Conservation (phyloP, 1,140 invertebrate species). For the Trialeurodes vaporariorum region DNA sequence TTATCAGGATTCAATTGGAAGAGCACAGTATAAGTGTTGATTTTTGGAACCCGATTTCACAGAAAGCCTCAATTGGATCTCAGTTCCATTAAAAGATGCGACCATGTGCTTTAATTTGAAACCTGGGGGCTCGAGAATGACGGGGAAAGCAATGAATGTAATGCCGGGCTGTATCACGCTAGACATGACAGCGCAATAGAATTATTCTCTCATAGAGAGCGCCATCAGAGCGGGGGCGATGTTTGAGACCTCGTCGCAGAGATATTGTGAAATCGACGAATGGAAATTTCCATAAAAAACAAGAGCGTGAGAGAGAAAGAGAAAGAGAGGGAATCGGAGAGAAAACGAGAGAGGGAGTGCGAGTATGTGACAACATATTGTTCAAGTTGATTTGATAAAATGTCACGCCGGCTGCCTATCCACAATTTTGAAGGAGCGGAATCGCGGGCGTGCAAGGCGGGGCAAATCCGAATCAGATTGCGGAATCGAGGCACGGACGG, state of each 20-base stretch:
- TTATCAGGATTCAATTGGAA: too few relatives aligned
- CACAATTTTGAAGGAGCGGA: too few relatives aligned
- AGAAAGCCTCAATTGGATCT: too few relatives aligned
- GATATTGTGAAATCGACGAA: neutral
- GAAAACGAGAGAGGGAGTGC: neutral
- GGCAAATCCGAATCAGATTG: too few relatives aligned
- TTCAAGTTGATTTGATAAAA: neutral
- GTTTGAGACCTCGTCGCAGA: neutral
- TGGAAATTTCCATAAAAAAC: neutral
- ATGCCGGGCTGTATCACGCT: neutral
- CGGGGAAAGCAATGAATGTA: neutral
- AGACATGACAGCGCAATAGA: neutral
- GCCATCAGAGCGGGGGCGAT: neutral
- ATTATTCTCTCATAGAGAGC: too few relatives aligned
- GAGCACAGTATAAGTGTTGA: too few relatives aligned
- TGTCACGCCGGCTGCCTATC: too few relatives aligned
- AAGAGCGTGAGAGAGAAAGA: neutral
- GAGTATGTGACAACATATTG: neutral
- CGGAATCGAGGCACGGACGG: too few relatives aligned
- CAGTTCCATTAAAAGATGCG: too few relatives aligned
- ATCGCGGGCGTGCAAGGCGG: too few relatives aligned
- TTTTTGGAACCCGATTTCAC: too few relatives aligned
- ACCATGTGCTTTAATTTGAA: neutral
- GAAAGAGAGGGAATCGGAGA: neutral
- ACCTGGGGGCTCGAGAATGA: neutral